Evolutionary conservation across 1,140 invertebrate genomes (phyloP), one percentile per base, ranked within the genome.

Genomic region (Cyphomyrmex costatus): DNA sequence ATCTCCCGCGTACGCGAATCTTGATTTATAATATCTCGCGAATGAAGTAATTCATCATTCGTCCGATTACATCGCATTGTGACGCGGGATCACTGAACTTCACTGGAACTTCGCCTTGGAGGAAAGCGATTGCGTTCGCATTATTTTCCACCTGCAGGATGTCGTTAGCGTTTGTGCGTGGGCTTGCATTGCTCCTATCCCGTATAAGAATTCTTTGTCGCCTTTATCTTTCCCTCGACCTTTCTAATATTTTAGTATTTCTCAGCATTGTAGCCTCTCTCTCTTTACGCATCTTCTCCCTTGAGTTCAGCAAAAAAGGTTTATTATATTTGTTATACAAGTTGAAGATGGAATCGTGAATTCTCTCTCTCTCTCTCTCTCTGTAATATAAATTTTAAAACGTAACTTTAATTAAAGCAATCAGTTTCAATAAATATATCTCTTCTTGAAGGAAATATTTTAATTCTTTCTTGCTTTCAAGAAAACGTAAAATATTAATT

Each of bases 141-240:
- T 83, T 77, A 77, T 71, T 60, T 53, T 77, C 60, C 30, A 33
- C 46, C 61, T 78, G 60, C 58, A 85, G 60, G 30, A 76, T 78
- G 42, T 77, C 58, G 71, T 65, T 65, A 74, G 14, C 27, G 16
- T 49, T 49, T 30, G 14, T 33, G 79, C 53, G 68, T 73, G 24
- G 53, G 53, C 7, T 19, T 2, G 3, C 14, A n/a, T 33, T 36
- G 21, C 33, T 79, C 2, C n/a, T 46, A 19, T 78, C 60, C 6
- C 49, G 42, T 68, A 33, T 82, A 73, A 82, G n/a, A 77, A 77
- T 10, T 27, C n/a, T 78, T 65, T 30, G 27, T 36, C 33, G 14
- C 21, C 19, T n/a, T 58, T 19, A 21, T 70, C 19, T 46, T 71
- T 24, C 14, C 51, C 16, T 86, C 51, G 8, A 14, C 6, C 3